These are phyloP conservation scores for Abscondita cerata DNA, from an alignment of 2,888 invertebrate genomes.

Conservation along the genomic window DNA sequence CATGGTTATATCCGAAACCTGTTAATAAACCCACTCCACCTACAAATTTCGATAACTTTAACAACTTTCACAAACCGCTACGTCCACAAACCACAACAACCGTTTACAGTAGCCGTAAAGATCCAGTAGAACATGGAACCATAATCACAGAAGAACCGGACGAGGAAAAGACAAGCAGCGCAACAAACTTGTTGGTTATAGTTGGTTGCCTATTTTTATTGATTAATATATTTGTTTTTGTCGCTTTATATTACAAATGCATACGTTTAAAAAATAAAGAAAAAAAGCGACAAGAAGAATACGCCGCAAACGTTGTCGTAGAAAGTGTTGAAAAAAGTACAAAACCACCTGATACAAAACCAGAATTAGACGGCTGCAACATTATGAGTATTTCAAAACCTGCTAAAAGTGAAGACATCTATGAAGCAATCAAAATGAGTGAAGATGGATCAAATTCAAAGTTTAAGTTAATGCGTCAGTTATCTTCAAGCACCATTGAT, in stretches of 20 bases:
- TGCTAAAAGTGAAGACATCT: slow-evolving; percentile 61
- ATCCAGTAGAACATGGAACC: slow-evolving; percentile 44
- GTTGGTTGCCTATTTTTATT: slow-evolving; percentile 76
- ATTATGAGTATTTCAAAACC: slow-evolving; percentile 64
- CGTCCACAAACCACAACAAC: slow-evolving; percentile 16
- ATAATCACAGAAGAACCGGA: slow-evolving; percentile 58
- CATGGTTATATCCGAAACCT: slow-evolving; percentile 20
- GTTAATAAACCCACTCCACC: slow-evolving; percentile 33
- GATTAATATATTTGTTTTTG: slow-evolving; percentile 74
- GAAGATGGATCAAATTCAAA: slow-evolving; percentile 61
- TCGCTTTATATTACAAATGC: slow-evolving; percentile 72
- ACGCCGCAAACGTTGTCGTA: slow-evolving; percentile 52
- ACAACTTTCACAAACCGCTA: slow-evolving; percentile 39
- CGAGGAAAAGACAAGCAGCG: slow-evolving; percentile 59
- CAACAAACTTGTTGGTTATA: slow-evolving; percentile 68
- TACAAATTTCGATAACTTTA: slow-evolving; percentile 42
- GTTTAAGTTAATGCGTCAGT: slow-evolving; percentile 73
- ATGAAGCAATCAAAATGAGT: slow-evolving; percentile 62
- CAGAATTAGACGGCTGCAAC: slow-evolving; percentile 62
- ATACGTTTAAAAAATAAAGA: slow-evolving; percentile 64
- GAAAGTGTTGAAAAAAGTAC: slow-evolving; percentile 51
- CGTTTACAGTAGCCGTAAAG: slow-evolving; percentile 13
- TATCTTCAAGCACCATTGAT: slow-evolving; percentile 82
- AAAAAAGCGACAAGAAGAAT: slow-evolving; percentile 61
- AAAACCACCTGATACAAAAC: slow-evolving; percentile 59